Evolutionary conservation across 1,140 invertebrate genomes (phyloP), one percentile per base, ranked within the genome.

Genomic region (Dendroctonus valens): DNA sequence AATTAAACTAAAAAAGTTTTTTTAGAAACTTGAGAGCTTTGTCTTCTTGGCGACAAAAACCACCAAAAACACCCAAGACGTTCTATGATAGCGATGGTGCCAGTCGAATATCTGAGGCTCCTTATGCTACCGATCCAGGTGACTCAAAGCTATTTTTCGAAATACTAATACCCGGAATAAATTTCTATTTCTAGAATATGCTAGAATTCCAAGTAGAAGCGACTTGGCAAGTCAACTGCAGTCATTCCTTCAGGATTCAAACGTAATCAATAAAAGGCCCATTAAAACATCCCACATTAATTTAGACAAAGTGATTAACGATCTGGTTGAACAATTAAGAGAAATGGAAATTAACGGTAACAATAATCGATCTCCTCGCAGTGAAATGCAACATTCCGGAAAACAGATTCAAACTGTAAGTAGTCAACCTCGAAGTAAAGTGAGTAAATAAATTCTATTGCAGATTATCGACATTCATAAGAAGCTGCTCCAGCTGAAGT

Each of bases 381-480:
- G 66, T 7, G 69, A 74, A 48, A 69, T 74, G 51, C 65, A 75
- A 53, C 49, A 71, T 12, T 72, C 75, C 15, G 71, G 67, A 41
- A 61, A 66, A 38, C 74, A 77, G 69, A 74, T 77, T 11, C 66
- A 70, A 68, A 72, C 66, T 59, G 76, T 77, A 69, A 62, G 49
- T 44, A 26, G 1, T 26, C 1, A 3, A 1, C 1, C 26, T 26
- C 3, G 3, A 26, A 26, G 26, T 26, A 26, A 26, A 26, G 1
- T 3, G 14, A 26, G 50, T 5, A 11, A 8, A 1, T 26, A 3
- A 26, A 26, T 39, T 39, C 67, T 67, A 59, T 75, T 73, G 44
- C 59, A 76, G 75, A 72, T 76, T 51, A 69, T 73, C 54, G 72
- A 70, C 9, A 69, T 75, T 40, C 75, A 76, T 26, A 75, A 73